Evolutionary conservation across 2,888 invertebrate genomes (phyloP).

Genomic region (Archaeoteleia sp.): DNA sequence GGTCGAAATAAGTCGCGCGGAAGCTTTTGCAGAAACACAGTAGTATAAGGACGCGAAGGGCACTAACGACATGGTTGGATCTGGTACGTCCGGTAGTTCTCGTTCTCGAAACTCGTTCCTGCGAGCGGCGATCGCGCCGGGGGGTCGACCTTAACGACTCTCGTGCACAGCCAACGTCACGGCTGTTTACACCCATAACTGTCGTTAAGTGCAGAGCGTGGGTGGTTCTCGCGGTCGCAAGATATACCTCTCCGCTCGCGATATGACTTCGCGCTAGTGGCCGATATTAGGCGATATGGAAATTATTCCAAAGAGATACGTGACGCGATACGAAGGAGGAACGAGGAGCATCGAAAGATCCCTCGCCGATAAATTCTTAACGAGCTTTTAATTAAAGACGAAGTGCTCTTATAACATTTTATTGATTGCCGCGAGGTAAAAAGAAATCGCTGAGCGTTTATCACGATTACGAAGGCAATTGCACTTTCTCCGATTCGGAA

Average conservation of each 20-base stretch:
- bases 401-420: constrained; percentile 16
- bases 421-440: constrained; percentile 12
- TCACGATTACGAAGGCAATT: constrained; percentile 18
- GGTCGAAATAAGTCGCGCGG: constrained; percentile 17
- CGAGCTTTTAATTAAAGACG: constrained; percentile 32
- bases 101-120: constrained; percentile 65
- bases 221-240: constrained; percentile 57
- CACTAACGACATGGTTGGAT: constrained; percentile 60
- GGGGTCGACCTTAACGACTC: constrained; percentile 68
- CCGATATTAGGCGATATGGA: constrained; percentile 5
- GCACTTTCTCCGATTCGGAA: constrained; percentile 37
- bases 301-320: not conserved
- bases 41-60: constrained; percentile 50
- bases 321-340: too few relatives aligned
- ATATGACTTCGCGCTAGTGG: not conserved
- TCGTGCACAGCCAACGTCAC: constrained; percentile 64
- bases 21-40: constrained; percentile 43
- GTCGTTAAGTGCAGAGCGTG: constrained; percentile 66
- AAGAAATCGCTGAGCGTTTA: constrained; percentile 25
- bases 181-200: constrained; percentile 67
- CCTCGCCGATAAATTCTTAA: constrained; percentile 19
- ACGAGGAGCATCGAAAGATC: constrained; percentile 1
- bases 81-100: constrained; percentile 63
- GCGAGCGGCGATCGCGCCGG: constrained; percentile 61
- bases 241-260: constrained; percentile 17